Evolutionary conservation across 1,140 invertebrate genomes (phyloP).

Genomic region (Drosophila kikkawai): DNA sequence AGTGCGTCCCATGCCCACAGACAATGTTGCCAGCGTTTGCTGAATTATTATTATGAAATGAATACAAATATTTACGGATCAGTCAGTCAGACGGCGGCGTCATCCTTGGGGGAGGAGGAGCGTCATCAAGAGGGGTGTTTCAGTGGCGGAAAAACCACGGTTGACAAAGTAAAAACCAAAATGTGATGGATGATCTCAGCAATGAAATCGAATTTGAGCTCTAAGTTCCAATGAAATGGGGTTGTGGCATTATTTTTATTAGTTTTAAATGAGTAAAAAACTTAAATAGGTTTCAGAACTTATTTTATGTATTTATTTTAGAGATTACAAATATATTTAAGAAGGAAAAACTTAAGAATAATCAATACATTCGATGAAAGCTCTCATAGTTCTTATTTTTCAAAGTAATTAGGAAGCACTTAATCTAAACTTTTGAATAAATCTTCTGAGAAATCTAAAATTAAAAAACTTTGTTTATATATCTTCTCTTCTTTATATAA

Average conservation of each 20-base stretch:
- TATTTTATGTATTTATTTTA: too few species aligned
- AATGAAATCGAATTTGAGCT: constrained; percentile 1
- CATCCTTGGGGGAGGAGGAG: constrained; percentile 25
- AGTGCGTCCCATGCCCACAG: constrained; percentile 36
- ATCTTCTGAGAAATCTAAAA: not conserved
- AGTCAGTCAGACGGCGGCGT: constrained; percentile 57
- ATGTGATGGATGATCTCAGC: constrained; percentile 51
- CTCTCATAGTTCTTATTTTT: not conserved
- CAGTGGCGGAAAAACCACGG: constrained; percentile 16
- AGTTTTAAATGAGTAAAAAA: not conserved
- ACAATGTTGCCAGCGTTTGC: constrained; percentile 52
- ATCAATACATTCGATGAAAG: not conserved
- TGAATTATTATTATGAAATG: constrained; percentile 74
- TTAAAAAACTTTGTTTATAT: too few species aligned
- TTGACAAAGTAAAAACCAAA: constrained; percentile 67
- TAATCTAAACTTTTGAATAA: too few species aligned
- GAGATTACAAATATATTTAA: not conserved
- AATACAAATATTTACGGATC: constrained; percentile 79
- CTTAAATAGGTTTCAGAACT: not conserved
- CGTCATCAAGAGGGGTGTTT: not conserved
- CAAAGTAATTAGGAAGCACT: not conserved
- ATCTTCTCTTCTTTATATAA: not conserved
- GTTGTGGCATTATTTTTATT: not conserved
- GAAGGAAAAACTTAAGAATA: not conserved
- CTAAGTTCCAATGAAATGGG: not conserved